Evolutionary conservation across 2,888 invertebrate genomes (phyloP), one percentile per base, ranked within the genome.

Genomic region (Idaea aversata): DNA sequence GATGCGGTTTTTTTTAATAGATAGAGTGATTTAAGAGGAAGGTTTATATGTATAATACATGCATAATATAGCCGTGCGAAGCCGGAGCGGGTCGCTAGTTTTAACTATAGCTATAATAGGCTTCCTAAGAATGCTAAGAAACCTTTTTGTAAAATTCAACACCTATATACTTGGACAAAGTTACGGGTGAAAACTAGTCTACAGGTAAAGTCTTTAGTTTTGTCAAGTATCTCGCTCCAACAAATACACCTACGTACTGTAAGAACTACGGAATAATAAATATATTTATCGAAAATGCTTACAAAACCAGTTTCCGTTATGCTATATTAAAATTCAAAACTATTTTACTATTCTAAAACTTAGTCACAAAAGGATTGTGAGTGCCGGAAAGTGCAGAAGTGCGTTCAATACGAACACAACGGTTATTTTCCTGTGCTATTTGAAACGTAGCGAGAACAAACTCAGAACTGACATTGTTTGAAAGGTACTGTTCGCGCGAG

Each of bases 381-480:
- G 47, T 47, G 47, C 15, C 58, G 58, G 58, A 58, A 58, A 58
- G 58, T 58, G 58, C 58, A 58, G 16, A 74, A 67, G 67, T 72
- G 65, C 64, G 65, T 64, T 63, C 63, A 65, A 38, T 47, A 64
- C 64, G 65, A 64, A 66, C 57, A 3, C 59, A 25, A 47, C 47
- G 60, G 63, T 64, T 71, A 67, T 76, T 77, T 78, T 72, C 72
- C 66, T 65, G 68, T 68, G 57, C 62, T 63, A 59, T 64, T 65
- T 72, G 75, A 75, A 77, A 75, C 64, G 65, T 71, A 66, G 70
- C 68, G 70, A 65, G 67, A 64, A 58, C 58, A 58, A 74, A 74
- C 70, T 67, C 71, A 68, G 67, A 70, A 73, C 69, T 70, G 72
- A 63, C 69, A 70, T 75, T 71, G 72, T 77, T 75, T 73, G 75